phyloP scores from a whole-genome alignment of 2,888 invertebrate genomes.

The Oasisia sp. region DNA sequence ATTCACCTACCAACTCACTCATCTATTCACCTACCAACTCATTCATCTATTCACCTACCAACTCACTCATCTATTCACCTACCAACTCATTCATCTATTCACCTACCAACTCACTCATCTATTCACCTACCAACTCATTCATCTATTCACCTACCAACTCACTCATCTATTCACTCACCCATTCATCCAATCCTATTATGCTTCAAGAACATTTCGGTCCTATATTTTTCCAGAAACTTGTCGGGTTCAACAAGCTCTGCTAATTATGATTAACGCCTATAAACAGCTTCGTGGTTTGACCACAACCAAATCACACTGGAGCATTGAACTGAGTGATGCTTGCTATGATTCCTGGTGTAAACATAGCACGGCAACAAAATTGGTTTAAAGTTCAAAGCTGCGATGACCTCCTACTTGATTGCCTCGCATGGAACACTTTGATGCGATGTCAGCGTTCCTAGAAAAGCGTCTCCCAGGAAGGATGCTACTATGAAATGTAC shows the following conservation, averaged over 20 bases:
- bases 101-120: no score
- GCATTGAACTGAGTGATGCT: not conserved
- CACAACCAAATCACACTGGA: not conserved
- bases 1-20: no score
- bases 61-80: no score
- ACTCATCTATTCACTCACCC: no score
- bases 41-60: no score
- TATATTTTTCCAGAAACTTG: not conserved
- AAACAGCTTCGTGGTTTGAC: not conserved
- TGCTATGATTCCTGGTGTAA: not conserved
- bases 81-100: no score
- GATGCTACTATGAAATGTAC: constrained; percentile 13
- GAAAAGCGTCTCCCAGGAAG: constrained; percentile 1
- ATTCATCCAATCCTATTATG: no score
- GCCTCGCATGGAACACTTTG: not conserved
- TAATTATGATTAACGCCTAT: not conserved
- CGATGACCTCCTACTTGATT: not conserved
- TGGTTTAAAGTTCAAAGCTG: constrained; percentile 12
- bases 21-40: no score
- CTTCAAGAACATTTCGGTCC: not conserved
- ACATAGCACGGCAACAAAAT: not conserved
- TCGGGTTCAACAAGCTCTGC: not conserved
- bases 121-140: no score
- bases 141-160: no score
- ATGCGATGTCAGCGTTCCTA: not conserved